Base-by-base conservation (phyloP, 2,888 invertebrate genomes). In the Nebria salina region DNA sequence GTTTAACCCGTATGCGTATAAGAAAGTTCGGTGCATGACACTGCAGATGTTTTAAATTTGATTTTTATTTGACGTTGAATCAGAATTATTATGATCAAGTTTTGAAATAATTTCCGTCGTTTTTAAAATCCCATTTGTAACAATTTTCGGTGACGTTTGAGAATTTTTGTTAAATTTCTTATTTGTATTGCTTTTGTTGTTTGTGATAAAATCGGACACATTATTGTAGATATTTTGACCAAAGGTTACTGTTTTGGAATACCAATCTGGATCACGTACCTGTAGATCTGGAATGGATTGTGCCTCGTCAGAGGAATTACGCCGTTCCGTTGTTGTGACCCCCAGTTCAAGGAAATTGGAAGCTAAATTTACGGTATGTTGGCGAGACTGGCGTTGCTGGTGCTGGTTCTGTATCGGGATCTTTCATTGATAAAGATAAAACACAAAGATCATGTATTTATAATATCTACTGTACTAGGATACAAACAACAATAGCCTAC, bases 281-380 rank as follows among this genome's bases (percentile, higher is more conserved):
- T 97, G 97, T 86, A 97, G 93, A 88, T 97, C 96, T 11, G 95
- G 95, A 84, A 97, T 95, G 86, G 93, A 91, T 85, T 95, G 93
- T 15, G 96, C 94, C 90, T 97, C 97, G 86, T 97, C 97, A 68
- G 96, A 95, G 87, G 97, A 98, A 86, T 97, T 97, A 84, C 97
- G 93, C 84, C 95, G 91, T 86, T 95, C 95, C 11, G 90, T 89
- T 88, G 93, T 93, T 42, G 92, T 88, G 82, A 75, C 84, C 84
- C 54, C 87, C 88, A 15, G 88, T 87, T 0, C 89, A 87, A 6
- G 94, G 93, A 89, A 95, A 93, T 84, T 94, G 93, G 88, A 95
- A 95, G 84, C 94, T 94, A 87, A 97, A 97, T 87, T 95, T 95
- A 84, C 93, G 92, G 78, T 95, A 93, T 86, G 93, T 94, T 74